Evolutionary conservation across 1,140 invertebrate species (phyloP), one percentile per base, ranked within the genome.

Genomic region (Ladona fulva): DNA sequence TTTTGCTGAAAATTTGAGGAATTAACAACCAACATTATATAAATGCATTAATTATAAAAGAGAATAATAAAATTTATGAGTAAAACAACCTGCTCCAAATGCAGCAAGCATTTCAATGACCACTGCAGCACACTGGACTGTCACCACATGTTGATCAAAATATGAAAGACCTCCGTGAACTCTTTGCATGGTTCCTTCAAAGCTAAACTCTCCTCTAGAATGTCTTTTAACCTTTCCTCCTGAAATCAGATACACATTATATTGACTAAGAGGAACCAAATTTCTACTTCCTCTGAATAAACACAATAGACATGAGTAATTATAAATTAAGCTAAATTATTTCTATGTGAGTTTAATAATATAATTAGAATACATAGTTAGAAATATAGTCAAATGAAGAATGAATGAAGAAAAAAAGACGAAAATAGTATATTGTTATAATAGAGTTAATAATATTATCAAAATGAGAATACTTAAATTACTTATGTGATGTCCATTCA

Each of bases 141-240:
- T 97, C 0, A 99, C 95, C 7, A 94, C 92, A 83, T 99, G 96
- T 85, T 98, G 96, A 87, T 99, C 97, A 84, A 97, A 98, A 85
- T 97, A 98, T 0, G 96, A 96, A 82, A 98, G 89, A 82, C 90
- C 91, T 82, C 81, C 25, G 86, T 77, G 37, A 25, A 75, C 74
- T 25, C 24, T 25, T 25, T 25, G 24, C 24, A 75, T 3, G 1
- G 94, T 93, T 0, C 92, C 89, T 83, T 97, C 95, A 82, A 97
- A 96, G 83, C 95, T 97, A 79, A 97, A 96, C 86, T 96, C 95
- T 81, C 92, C 96, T 59, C 94, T 88, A 1, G 93, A 94, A 83
- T 96, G 94, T 82, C 96, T 96, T 82, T 96, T 96, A 0, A 96
- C 93, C 87, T 96, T 95, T 0, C 94, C 95, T 73, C 94, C 85